Conservation (phyloP, 2,888 invertebrate species). For the Drosophila gaucha region DNA sequence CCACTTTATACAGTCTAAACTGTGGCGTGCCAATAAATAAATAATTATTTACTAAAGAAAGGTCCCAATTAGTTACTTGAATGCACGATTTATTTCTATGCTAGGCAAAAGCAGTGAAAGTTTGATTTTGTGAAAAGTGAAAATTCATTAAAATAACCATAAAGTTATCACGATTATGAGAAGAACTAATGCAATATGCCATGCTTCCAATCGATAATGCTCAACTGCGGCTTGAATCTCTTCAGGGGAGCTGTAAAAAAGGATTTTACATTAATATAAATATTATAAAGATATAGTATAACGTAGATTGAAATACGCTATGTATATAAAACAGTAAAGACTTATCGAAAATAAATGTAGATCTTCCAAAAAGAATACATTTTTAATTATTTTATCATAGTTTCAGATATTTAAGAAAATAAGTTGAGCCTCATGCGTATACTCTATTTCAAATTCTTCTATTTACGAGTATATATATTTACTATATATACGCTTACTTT, state of each 20-base stretch:
- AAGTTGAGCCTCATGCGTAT: too few species aligned
- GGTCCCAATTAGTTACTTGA: constrained; percentile 56
- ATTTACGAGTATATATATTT: too few species aligned
- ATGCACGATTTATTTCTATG: constrained; percentile 63
- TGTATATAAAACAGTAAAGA: neutral
- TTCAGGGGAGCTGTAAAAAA: constrained; percentile 87
- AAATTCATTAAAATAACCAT: constrained; percentile 24
- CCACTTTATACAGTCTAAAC: constrained; percentile 57
- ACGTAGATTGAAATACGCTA: neutral
- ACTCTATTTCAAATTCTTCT: too few species aligned
- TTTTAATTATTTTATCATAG: neutral
- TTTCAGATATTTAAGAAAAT: neutral
- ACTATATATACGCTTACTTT: neutral
- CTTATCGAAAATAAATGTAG: too few species aligned
- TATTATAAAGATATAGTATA: neutral
- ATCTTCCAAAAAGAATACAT: neutral
- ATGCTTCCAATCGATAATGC: constrained; percentile 87
- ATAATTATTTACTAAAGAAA: constrained; percentile 1
- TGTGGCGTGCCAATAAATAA: constrained; percentile 32
- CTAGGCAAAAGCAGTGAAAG: constrained; percentile 62
- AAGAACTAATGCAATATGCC: constrained; percentile 71
- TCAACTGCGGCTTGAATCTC: constrained; percentile 87
- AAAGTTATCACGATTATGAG: constrained; percentile 67
- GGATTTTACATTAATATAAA: neutral
- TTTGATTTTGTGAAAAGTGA: constrained; percentile 51